These are phyloP conservation scores for Tetanocera ferruginea DNA, from an alignment of 2,888 invertebrate genomes.

Conservation along the genomic window DNA sequence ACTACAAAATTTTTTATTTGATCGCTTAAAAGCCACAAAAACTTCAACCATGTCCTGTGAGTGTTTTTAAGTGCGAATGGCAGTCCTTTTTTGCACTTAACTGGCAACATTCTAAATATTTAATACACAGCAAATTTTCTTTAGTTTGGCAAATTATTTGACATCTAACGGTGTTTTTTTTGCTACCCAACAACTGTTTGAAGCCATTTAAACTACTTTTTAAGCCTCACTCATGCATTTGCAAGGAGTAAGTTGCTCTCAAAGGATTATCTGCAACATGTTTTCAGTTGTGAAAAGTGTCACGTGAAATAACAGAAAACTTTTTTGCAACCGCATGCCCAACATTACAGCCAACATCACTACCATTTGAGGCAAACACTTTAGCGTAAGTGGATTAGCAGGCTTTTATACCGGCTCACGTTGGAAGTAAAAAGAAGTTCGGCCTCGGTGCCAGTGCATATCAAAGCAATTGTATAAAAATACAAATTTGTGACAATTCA, in stretches of 20 bases:
- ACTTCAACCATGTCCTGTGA: neutral
- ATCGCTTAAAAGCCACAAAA: neutral
- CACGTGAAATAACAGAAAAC: constrained; percentile 35
- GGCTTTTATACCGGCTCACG: neutral
- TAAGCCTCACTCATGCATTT: constrained; percentile 35
- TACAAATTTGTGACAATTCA: neutral
- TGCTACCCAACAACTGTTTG: neutral
- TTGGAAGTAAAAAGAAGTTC: neutral
- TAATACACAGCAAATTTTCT: neutral
- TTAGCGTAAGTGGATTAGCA: constrained; percentile 33
- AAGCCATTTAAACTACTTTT: constrained; percentile 25
- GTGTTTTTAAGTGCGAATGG: neutral
- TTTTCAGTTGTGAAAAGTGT: constrained; percentile 32
- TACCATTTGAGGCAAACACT: neutral
- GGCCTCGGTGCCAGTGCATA: neutral
- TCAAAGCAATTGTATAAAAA: neutral
- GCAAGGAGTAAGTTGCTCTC: constrained; percentile 26
- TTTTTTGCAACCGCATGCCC: constrained; percentile 15
- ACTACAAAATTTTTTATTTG: neutral
- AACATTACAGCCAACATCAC: neutral
- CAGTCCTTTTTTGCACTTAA: neutral
- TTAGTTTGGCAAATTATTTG: neutral
- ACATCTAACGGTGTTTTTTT: neutral
- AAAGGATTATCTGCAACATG: constrained; percentile 21
- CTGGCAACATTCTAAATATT: constrained; percentile 4